Evolutionary conservation across 2,797 vertebrate species (phyloP), one percentile per base, ranked within the genome.

Genomic region (Mionectes olivaceus): DNA sequence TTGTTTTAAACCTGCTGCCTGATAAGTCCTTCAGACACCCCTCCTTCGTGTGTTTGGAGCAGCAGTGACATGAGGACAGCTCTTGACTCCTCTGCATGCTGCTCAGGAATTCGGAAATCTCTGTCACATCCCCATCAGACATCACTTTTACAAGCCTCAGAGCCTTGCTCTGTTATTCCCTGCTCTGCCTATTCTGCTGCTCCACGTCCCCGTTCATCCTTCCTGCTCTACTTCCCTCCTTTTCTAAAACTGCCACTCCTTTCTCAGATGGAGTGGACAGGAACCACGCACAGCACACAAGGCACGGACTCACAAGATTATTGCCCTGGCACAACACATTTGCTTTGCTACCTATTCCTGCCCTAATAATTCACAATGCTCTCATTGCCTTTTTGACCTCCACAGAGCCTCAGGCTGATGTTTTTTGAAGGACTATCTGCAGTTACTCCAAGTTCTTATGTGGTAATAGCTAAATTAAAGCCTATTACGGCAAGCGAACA

Each of bases 391-490:
- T 85, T 89, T 85, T 68, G 41, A 83, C 84, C 78, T 77, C 64
- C 41, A 22, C 21, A 78, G 49, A 71, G 19, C 70, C 24, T 64
- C 8, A 1, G 39, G 79, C n/a, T 80, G 68, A 39, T 60, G 68
- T 35, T 91, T 39, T 93, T 23, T 77, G 78, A 95, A 92, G 93
- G 43, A 24, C 71, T 57, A 56, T 32, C 19, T 71, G 44, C 19
- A 57, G 87, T 56, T 68, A 55, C 22, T 81, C 50, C 47, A 59
- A 65, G 46, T 49, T 14, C 81, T 74, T 74, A 83, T 80, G 23
- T 4, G 68, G 49, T 49, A 85, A 91, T 21, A 64, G 71, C 35
- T 70, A 64, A 90, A 93, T 92, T 85, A 87, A 60, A 87, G 75
- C 37, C 64, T 55, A 19, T 74, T 82, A 82, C 3, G 18, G 44